Percentiles rank a stretch among this genome's conserved stretches.
Conservation (phyloP, 2,113 vertebrate genomes). For the mouse (Mus musculus) region DNA sequence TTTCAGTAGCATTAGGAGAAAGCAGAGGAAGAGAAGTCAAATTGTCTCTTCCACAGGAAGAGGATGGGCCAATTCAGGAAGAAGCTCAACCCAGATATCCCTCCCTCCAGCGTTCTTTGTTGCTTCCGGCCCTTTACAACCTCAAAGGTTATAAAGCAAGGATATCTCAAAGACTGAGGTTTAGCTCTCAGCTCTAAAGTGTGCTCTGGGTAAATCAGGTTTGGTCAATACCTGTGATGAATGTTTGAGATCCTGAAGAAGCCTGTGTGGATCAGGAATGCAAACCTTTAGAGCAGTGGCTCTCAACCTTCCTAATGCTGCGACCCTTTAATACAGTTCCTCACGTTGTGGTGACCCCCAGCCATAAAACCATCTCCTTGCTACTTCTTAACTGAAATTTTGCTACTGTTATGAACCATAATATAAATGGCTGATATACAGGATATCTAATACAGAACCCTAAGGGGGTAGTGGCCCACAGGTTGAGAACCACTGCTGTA, state of each 20-base stretch:
- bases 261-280: background rate
- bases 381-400: background rate
- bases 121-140: background rate
- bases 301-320: background rate
- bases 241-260: slow-evolving; percentile 4
- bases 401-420: background rate
- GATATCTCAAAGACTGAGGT: background rate
- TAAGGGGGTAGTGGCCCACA: background rate
- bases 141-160: background rate
- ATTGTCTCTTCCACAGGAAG: background rate
- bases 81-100: background rate
- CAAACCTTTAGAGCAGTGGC: background rate
- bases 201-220: background rate
- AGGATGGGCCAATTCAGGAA: background rate
- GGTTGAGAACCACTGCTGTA: background rate
- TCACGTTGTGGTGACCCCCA: background rate
- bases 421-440: background rate
- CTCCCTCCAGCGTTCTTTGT: background rate
- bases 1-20: background rate
- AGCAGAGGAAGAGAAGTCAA: background rate
- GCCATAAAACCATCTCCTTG: background rate
- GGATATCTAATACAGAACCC: background rate
- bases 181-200: background rate
- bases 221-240: background rate
- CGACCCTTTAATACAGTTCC: background rate